A percentile compares a stretch with the other conserved stretches of the same genome.
Evolutionary conservation across 2,888 invertebrate species (phyloP).

Genomic region (Theretra japonica): DNA sequence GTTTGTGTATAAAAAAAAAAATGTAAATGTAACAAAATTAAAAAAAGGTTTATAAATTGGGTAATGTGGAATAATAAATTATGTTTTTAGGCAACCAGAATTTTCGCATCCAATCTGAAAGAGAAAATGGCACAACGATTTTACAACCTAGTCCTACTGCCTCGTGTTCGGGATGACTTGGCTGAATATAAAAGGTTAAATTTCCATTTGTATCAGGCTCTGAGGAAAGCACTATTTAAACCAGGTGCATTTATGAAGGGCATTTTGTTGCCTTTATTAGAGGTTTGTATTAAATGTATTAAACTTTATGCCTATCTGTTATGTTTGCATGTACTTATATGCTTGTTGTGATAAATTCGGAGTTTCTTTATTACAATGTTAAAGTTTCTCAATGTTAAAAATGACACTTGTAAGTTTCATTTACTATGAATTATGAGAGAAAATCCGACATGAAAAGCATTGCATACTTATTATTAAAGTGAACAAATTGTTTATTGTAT

Average conservation of each 20-base stretch:
- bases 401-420: too few species aligned
- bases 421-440: too few species aligned
- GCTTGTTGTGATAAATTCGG: too few species aligned
- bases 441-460: too few species aligned
- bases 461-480: too few species aligned
- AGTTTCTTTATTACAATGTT: too few species aligned
- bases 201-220: conserved; percentile 97
- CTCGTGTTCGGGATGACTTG: conserved; percentile 97
- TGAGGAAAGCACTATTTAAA: conserved; percentile 97
- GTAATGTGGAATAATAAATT: neutral
- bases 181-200: conserved; percentile 97
- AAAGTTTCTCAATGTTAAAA: too few species aligned
- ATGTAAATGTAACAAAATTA: too few species aligned
- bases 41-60: too few species aligned
- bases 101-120: conserved; percentile 98
- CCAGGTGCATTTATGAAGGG: conserved; percentile 99
- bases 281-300: conserved; percentile 64
- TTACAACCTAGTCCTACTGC: conserved; percentile 96
- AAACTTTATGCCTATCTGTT: neutral
- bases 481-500: conserved; percentile 22
- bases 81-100: conserved; percentile 89
- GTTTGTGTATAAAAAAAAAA: neutral
- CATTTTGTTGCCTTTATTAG: conserved; percentile 88
- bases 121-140: conserved; percentile 98
- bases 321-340: too few species aligned